A percentile compares a stretch with the other conserved stretches of the same genome.
phyloP scores from a whole-genome alignment of 2,797 vertebrate genomes.

The Eospalax fontanierii region DNA sequence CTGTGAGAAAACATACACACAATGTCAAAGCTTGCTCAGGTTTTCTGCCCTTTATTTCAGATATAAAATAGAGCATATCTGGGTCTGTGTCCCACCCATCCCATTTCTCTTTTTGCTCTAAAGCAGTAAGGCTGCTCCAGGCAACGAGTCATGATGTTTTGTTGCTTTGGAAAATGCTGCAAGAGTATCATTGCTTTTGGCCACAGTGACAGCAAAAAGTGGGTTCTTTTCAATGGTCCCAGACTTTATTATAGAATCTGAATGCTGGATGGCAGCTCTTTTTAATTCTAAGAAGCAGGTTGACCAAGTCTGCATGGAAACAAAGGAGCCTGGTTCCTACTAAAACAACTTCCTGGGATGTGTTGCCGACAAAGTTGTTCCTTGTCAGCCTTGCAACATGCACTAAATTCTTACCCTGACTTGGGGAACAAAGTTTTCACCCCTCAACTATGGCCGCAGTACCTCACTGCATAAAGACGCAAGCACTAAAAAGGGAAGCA shows the following conservation, averaged over 20 bases:
- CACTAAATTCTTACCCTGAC: neutral
- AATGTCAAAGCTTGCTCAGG: neutral
- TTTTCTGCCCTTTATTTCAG: conserved; percentile 8
- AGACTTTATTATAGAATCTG: neutral
- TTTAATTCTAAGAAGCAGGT: neutral
- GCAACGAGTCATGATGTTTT: neutral
- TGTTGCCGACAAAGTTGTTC: neutral
- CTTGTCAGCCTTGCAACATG: neutral
- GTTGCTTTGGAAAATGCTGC: neutral
- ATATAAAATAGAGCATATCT: conserved; percentile 39
- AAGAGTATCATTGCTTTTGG: neutral
- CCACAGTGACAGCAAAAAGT: neutral
- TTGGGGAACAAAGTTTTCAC: neutral
- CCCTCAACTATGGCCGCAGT: neutral
- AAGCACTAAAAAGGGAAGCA: neutral
- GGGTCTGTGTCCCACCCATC: no score
- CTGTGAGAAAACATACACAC: neutral
- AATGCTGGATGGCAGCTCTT: neutral
- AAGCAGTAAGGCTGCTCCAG: neutral
- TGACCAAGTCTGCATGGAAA: neutral
- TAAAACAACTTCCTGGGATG: neutral
- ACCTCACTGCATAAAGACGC: no score
- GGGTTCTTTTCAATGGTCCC: conserved; percentile 3
- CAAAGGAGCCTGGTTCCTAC: neutral
- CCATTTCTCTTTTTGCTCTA: conserved; percentile 21